Evolutionary conservation across 2,113 vertebrate genomes (phyloP).

Genomic region (Crotophaga sulcirostris): DNA sequence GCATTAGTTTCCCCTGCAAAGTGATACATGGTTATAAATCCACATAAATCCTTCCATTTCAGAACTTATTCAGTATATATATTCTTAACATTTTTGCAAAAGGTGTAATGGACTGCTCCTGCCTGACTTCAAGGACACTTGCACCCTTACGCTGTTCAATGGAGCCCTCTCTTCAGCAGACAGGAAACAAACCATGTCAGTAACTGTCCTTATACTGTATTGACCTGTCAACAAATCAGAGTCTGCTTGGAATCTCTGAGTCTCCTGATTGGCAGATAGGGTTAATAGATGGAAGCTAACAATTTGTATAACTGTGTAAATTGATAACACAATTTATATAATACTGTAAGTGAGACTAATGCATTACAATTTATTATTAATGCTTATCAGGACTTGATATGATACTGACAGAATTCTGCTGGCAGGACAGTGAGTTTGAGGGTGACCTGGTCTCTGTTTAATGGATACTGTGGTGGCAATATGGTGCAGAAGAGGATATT

Average conservation of each 20-base stretch:
- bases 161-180: not conserved
- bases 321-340: not conserved
- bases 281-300: not conserved
- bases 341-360: not conserved
- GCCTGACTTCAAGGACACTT: not conserved
- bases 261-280: not conserved
- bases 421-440: not conserved
- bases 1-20: not conserved
- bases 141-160: not conserved
- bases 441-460: not conserved
- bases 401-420: not conserved
- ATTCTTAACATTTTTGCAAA: not conserved
- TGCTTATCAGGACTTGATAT: not conserved
- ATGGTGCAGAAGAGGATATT: not conserved
- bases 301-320: not conserved
- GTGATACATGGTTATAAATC: not conserved
- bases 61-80: not conserved
- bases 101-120: not conserved
- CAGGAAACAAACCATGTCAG: not conserved
- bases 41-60: not conserved
- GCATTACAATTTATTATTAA: not conserved
- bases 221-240: not conserved
- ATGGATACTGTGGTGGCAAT: not conserved
- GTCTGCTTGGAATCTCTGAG: not conserved
- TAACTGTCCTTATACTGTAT: not conserved